Base-by-base conservation (phyloP, 1,140 invertebrate genomes). In the Plectrocnemia conspersa region DNA sequence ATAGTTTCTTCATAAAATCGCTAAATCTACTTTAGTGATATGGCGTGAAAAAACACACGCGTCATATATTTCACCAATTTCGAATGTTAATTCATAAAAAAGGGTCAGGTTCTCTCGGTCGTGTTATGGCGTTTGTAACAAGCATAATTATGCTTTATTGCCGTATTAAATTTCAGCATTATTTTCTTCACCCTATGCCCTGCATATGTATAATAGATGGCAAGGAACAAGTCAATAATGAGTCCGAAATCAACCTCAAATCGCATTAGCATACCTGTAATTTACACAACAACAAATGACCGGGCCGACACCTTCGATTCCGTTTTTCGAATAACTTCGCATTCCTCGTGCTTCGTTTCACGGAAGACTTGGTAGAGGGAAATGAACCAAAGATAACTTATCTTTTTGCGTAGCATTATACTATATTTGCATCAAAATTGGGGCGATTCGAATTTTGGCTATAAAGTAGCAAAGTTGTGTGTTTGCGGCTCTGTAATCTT, bases 71-170 rank as follows among this genome's bases (percentile, higher is more conserved):
- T n/a, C n/a, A n/a, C n/a, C n/a, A n/a, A n/a, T n/a, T n/a, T n/a
- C n/a, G n/a, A n/a, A n/a, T n/a, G n/a, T 29, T 29, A n/a, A 29
- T 29, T 29, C 27, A n/a, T 29, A 29, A 29, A 29, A 29, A 29
- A 29, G n/a, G 27, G n/a, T 29, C 27, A 29, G 6, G n/a, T 7
- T n/a, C n/a, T 29, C 27, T 6, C 6, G 27, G 6, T 29, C 27
- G 27, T 29, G 6, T 48, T 47, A 55, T 38, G 53, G 44, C 45
- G 44, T 22, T n/a, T 22, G 44, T 55, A 55, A 48, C 53, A 36
- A 55, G 42, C 42, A 25, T 55, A 55, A 55, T 55, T 55, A 55
- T 55, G 53, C 45, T 55, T 55, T 55, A 55, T 55, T 47, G 53
- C 42, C 53, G 33, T 55, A 55, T 55, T 55, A 48, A 55, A 55